Evolutionary conservation across 2,888 invertebrate species (phyloP).

Genomic region (Xestobium rufovillosum): DNA sequence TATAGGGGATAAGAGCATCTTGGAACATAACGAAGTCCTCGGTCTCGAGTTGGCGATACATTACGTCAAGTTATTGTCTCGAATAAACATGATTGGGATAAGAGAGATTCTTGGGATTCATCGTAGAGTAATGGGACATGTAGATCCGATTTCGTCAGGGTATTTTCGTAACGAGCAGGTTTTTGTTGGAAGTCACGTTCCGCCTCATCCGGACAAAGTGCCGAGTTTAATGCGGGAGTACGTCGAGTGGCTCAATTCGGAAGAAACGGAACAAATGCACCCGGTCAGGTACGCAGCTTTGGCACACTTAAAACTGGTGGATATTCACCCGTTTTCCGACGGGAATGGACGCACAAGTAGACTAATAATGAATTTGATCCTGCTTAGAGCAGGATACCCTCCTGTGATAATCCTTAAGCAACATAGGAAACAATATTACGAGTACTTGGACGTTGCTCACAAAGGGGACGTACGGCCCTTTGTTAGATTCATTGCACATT

Average conservation of each 20-base stretch:
- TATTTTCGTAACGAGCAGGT: conserved; percentile 75
- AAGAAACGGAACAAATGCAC: conserved; percentile 76
- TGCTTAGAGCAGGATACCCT: conserved; percentile 93
- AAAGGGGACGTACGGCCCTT: conserved; percentile 93
- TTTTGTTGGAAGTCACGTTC: conserved; percentile 91
- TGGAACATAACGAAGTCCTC: conserved; percentile 95
- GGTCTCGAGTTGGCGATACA: conserved; percentile 92
- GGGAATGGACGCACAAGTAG: conserved; percentile 95
- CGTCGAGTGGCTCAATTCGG: conserved; percentile 88
- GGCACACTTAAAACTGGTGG: conserved; percentile 94
- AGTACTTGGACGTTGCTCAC: conserved; percentile 83
- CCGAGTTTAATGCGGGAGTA: conserved; percentile 78
- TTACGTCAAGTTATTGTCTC: conserved; percentile 74
- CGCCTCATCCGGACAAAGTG: conserved; percentile 80
- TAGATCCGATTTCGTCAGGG: conserved; percentile 89
- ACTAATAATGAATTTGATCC: conserved; percentile 89
- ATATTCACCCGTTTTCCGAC: conserved; percentile 95
- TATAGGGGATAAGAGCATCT: conserved; percentile 83
- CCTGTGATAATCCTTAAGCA: conserved; percentile 91
- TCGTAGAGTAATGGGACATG: conserved; percentile 85
- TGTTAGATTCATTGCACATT: conserved; percentile 90
- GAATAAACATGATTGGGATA: conserved; percentile 69
- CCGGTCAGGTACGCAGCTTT: conserved; percentile 89
- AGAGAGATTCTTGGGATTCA: conserved; percentile 90
- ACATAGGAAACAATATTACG: conserved; percentile 76